phyloP scores from a whole-genome alignment of 2,113 vertebrate genomes.

The Cichladusa arquata region DNA sequence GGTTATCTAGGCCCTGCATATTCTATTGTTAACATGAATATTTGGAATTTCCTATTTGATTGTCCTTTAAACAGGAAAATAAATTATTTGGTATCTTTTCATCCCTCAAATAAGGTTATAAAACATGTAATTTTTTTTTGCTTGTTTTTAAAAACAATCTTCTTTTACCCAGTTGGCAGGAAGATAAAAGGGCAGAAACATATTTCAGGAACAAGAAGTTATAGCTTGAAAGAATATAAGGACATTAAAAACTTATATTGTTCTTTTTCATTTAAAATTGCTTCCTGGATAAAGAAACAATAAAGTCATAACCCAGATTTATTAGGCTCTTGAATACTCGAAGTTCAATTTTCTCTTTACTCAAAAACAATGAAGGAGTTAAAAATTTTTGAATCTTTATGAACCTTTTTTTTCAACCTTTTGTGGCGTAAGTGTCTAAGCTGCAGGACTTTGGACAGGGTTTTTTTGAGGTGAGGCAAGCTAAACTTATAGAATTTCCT shows the following conservation, averaged over 20 bases:
- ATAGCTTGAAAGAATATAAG: not conserved
- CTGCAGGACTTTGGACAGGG: not conserved
- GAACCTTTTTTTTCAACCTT: not conserved
- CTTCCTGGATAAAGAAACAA: not conserved
- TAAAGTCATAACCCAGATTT: not conserved
- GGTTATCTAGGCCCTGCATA: not conserved
- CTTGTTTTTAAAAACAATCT: not conserved
- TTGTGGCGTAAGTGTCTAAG: not conserved
- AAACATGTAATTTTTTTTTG: not conserved
- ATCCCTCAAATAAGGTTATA: not conserved
- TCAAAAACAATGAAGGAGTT: not conserved
- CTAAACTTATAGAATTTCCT: not conserved
- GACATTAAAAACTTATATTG: not conserved
- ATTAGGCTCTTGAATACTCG: not conserved
- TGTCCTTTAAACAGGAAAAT: not conserved
- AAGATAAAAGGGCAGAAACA: not conserved
- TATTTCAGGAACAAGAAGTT: not conserved
- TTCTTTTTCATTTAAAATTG: not conserved
- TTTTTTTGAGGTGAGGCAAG: not conserved
- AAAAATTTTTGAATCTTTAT: not conserved
- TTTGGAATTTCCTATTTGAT: not conserved
- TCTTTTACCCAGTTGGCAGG: not conserved
- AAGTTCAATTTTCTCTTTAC: not conserved
- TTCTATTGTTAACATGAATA: not conserved
- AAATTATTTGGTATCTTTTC: not conserved